Base-by-base conservation (phyloP, 2,888 invertebrate genomes). In the Sylvicola cinctus region DNA sequence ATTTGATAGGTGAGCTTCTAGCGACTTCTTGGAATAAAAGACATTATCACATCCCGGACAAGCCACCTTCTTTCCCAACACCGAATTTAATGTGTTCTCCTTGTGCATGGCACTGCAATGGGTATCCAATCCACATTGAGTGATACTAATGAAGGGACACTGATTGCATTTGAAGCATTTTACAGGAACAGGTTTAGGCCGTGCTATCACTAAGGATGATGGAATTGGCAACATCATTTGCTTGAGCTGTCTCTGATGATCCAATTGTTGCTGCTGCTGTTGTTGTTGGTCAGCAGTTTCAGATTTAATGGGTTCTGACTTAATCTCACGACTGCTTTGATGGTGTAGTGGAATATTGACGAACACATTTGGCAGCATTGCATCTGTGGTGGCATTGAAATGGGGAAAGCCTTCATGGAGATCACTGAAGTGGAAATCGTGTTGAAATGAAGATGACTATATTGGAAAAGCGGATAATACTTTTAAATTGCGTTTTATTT, bases 31-130 rank as follows among this genome's bases (percentile, higher is more conserved):
- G 8, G 66, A 65, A 44, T 67, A 70, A 46, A 76, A 76, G 3
- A 68, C 52, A 47, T 74, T 73, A 2, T 62, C 51, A 46, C 76
- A 77, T 7, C 74, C 76, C 11, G 75, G 74, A 45, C 77, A 77
- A 41, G 61, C 61, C 6, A 73, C 59, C 39, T 66, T 63, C 35
- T 62, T 57, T 42, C 28, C 12, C 16, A 37, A 34, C 33, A 4
- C 30, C 10, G 16, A 29, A 25, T 27, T 36, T 5, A 17, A 26
- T 5, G 27, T 33, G 4, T 23, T 11, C 13, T 29, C 33, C 8
- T 30, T 26, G 36, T 40, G 42, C 15, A 11, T 31, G 4, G 39
- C 25, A 34, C 36, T 23, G 2, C 39, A 20, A 38, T 51, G 50
- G 4, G 41, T 39, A 12, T 43, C 32, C 2, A 49, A 11, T 23